Conservation (phyloP, 2,797 vertebrate species). For the Stomatorhinus walkeri region DNA sequence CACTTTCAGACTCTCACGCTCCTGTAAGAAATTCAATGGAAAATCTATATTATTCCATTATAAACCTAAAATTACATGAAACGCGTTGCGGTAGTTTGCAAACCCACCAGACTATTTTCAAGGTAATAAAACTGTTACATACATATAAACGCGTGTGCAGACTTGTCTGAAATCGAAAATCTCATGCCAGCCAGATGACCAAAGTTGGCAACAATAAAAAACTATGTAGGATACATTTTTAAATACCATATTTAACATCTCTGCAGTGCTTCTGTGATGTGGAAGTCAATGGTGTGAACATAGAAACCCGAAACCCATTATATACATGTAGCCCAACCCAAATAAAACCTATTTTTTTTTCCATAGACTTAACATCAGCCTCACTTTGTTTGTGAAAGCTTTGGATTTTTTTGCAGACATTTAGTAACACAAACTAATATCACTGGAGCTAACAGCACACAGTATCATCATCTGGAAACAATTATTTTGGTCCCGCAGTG, state of each 20-base stretch:
- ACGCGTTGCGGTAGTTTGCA: neutral
- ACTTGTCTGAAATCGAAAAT: neutral
- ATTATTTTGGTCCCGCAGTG: conserved; percentile 63
- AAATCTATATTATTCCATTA: neutral
- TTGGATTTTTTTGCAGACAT: neutral
- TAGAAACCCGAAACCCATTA: neutral
- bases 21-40: neutral
- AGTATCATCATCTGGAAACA: conserved; percentile 60
- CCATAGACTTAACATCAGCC: neutral
- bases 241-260: neutral
- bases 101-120: neutral
- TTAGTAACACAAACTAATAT: conserved; percentile 58
- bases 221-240: neutral
- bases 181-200: neutral
- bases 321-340: neutral
- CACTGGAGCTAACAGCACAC: conserved; percentile 47
- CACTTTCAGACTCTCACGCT: neutral
- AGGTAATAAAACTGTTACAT: neutral
- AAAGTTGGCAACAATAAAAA: neutral
- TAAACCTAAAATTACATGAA: neutral
- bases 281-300: neutral
- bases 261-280: neutral
- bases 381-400: neutral
- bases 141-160: neutral
- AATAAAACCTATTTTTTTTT: neutral